These are phyloP conservation scores for Macrochelys suwanniensis DNA, from an alignment of 2,797 vertebrate genomes.

Conservation along the genomic window DNA sequence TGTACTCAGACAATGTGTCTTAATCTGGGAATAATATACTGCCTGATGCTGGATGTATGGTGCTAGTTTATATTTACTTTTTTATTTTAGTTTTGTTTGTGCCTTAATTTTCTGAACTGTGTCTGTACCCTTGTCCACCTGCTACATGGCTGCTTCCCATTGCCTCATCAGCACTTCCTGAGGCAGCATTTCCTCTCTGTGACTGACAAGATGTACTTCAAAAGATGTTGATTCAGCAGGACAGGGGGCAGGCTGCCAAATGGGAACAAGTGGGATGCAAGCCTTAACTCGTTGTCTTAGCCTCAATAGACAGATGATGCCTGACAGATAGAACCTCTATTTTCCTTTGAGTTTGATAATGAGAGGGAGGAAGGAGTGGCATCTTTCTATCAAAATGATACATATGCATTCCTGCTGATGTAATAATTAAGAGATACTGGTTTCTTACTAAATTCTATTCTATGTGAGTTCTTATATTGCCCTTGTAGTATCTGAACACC, in stretches of 20 bases:
- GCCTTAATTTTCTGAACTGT: background rate
- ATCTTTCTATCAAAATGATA: background rate
- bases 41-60: background rate
- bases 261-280: background rate
- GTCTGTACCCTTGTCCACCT: conserved; percentile 17
- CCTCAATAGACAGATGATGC: fast-evolving
- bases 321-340: background rate
- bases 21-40: background rate
- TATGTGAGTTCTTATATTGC: background rate
- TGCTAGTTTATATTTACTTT: background rate
- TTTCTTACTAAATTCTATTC: background rate
- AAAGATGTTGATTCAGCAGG: background rate
- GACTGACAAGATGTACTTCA: background rate
- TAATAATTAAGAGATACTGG: background rate
- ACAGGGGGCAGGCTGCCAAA: background rate
- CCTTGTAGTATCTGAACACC: background rate
- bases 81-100: background rate
- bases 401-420: background rate
- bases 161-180: background rate
- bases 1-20: background rate
- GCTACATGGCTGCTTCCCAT: background rate
- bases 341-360: fast-evolving
- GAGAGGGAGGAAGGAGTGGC: background rate
- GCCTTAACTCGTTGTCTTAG: background rate
- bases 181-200: fast-evolving